phyloP scores from a whole-genome alignment of 2,113 vertebrate genomes.

The Ranitomeya variabilis region DNA sequence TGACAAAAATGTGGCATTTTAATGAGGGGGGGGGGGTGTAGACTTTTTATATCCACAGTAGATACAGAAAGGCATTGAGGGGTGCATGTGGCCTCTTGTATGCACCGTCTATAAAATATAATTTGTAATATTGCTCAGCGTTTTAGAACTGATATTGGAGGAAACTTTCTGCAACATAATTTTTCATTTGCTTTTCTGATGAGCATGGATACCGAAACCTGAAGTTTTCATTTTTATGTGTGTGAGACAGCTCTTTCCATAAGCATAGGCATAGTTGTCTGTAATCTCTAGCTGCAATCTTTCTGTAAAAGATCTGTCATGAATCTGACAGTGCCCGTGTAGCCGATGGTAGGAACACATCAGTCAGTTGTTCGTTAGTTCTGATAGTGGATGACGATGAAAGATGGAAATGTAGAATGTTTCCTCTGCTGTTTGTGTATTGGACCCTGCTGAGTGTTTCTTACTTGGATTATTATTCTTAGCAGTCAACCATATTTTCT shows the following conservation, averaged over 20 bases:
- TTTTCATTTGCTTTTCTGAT: not conserved
- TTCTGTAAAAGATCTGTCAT: conserved; percentile 31
- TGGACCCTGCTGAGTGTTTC: not conserved
- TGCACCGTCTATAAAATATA: too few relatives aligned
- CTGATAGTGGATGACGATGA: conserved; percentile 32
- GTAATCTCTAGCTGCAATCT: not conserved
- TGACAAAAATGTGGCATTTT: too few relatives aligned
- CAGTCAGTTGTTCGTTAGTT: not conserved
- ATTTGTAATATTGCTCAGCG: too few relatives aligned
- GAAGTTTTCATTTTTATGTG: not conserved
- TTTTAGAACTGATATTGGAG: not conserved
- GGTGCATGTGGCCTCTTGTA: too few relatives aligned
- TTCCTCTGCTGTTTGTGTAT: not conserved
- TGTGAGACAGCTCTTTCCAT: not conserved
- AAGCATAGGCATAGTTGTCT: not conserved
- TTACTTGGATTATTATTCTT: not conserved
- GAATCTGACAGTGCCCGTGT: conserved; percentile 18
- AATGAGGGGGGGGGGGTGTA: too few relatives aligned
- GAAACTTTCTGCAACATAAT: not conserved
- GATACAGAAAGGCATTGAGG: too few relatives aligned
- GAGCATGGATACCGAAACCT: not conserved
- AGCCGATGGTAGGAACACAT: conserved; percentile 12
- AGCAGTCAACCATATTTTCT: not conserved
- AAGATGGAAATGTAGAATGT: not conserved
- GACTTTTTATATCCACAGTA: too few relatives aligned